Base-by-base conservation (phyloP, 2,797 vertebrate genomes). In the Pseudochromis fuscus region DNA sequence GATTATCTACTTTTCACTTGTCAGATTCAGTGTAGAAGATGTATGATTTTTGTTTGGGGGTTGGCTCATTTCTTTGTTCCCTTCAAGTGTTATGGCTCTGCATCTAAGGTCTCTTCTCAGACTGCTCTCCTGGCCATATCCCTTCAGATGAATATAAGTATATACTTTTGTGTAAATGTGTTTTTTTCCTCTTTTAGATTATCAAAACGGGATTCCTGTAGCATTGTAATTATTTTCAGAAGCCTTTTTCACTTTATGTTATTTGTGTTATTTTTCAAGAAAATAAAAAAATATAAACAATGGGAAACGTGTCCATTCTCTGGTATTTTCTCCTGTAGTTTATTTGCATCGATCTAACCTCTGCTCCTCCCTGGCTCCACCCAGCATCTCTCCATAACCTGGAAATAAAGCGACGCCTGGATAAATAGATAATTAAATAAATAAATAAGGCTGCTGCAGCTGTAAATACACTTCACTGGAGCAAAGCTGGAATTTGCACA, bases 141-240 rank as follows among this genome's bases (percentile, higher is more conserved):
- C 81, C 81, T 76, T 71, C 74, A 81, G 88, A 91, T 90, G 91
- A 93, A 88, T 91, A 93, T 91, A 92, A 89, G 91, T 93, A 92
- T 91, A 92, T 92, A 92, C 89, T 91, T 92, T 91, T 91, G 91
- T 95, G 91, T 94, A 94, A 91, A 94, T 93, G 92, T 93, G 87
- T 93, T 93, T 93, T 83, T 88, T 79, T 85, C 82, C 84, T 90
- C 77, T 86, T 90, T 89, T 93, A 91, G 90, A 89, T 86, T 79
- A 84, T 90, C 56, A 87, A 85, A 88, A 83, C 11, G 79, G 87
- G 89, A 87, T 88, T 88, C 81, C 84, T 91, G 94, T 94, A 95
- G 94, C 93, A 93, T 90, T 94, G 89, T 93, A 93, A 95, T 94
- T 94, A 95, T 95, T 95, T 94, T 94, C 87, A 77, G 77, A 92